Percentiles rank a stretch among this genome's conserved stretches.
Evolutionary conservation across 2,888 invertebrate species (phyloP).

Genomic region (Anthoptus insignis): DNA sequence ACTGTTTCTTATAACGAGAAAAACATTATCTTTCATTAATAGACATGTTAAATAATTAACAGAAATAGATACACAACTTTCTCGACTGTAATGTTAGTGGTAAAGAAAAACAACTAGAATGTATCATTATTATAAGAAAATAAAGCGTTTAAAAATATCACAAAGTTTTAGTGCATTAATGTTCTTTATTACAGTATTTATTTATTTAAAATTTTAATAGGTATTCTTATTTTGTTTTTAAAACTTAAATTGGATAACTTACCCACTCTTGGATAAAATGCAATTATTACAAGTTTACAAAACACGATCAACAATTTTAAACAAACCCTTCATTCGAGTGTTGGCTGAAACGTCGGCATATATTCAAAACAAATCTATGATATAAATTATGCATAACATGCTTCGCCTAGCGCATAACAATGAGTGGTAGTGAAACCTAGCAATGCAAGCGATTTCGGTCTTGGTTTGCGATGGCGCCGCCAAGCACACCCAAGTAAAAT

Average conservation of each 20-base stretch:
- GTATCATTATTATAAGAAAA: too few relatives aligned
- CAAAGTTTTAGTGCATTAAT: too few relatives aligned
- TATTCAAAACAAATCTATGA: constrained; percentile 42
- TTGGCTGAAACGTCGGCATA: constrained; percentile 23
- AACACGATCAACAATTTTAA: too few relatives aligned
- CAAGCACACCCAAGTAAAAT: constrained; percentile 72
- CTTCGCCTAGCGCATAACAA: constrained; percentile 49
- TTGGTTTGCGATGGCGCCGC: constrained; percentile 66
- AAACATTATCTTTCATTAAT: constrained; percentile 4
- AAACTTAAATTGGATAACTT: too few relatives aligned
- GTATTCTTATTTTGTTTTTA: too few relatives aligned
- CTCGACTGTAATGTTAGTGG: neutral
- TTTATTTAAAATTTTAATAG: too few relatives aligned
- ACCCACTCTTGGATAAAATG: too few relatives aligned
- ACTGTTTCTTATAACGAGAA: neutral
- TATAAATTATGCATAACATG: constrained; percentile 50
- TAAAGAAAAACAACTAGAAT: too few relatives aligned
- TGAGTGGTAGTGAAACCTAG: constrained; percentile 50
- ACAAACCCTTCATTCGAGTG: too few relatives aligned
- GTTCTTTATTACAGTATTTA: too few relatives aligned
- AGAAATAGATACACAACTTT: neutral
- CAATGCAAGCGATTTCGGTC: constrained; percentile 62
- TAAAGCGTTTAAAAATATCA: too few relatives aligned
- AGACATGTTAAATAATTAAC: constrained; percentile 1
- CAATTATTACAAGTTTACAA: too few relatives aligned